Conservation (phyloP, 2,888 invertebrate species). For the Trypoxylon attenuatum region DNA sequence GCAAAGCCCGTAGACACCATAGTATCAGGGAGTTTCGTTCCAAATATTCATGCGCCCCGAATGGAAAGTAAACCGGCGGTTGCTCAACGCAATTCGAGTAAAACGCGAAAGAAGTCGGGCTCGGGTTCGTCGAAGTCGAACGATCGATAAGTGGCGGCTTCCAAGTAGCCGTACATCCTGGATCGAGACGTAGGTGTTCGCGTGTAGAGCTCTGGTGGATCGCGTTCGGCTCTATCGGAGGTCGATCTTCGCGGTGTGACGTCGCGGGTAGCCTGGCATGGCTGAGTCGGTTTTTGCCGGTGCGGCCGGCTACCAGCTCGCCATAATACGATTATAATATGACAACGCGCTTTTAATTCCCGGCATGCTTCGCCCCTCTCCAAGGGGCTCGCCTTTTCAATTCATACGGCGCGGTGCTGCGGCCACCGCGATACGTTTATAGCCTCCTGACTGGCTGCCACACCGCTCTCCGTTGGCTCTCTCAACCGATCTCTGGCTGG, state of each 20-base stretch:
- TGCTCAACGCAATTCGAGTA: not conserved
- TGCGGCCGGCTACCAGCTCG: conserved; percentile 43
- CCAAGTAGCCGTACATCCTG: not conserved
- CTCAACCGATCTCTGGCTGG: not conserved
- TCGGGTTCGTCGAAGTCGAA: not conserved
- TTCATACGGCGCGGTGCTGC: conserved; percentile 52
- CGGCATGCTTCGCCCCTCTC: conserved; percentile 56
- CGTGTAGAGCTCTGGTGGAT: conserved; percentile 7
- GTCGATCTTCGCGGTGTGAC: conserved; percentile 45
- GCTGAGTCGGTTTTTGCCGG: conserved; percentile 38
- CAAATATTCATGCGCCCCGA: no score
- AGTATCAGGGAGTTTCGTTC: no score
- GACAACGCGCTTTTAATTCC: conserved; percentile 70
- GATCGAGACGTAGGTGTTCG: not conserved
- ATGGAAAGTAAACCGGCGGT: not conserved
- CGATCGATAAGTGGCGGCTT: not conserved
- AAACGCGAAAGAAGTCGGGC: not conserved
- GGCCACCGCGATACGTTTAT: conserved; percentile 22
- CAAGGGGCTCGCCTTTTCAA: conserved; percentile 33
- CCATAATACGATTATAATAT: conserved; percentile 71
- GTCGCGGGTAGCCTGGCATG: conserved; percentile 37
- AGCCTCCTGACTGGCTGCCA: conserved; percentile 9
- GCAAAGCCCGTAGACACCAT: no score
- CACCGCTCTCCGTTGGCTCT: not conserved
- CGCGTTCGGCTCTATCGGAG: conserved; percentile 24